These are phyloP conservation scores for Myiozetetes cayanensis DNA, from an alignment of 2,113 vertebrate species.

Conservation along the genomic window DNA sequence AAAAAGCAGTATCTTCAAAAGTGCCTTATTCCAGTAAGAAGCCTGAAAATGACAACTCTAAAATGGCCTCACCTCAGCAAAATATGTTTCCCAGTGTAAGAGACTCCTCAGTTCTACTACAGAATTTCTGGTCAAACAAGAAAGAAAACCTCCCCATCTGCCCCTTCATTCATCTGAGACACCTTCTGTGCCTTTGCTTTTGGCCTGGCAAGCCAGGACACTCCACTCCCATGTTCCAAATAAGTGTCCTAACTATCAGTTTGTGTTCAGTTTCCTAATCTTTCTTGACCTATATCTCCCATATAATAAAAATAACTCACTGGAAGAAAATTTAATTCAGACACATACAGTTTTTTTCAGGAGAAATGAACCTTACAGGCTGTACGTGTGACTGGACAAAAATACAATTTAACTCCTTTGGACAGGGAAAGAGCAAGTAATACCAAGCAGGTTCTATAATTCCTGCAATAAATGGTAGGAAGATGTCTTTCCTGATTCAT, in stretches of 20 bases:
- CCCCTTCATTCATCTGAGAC: background rate
- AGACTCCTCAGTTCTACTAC: background rate
- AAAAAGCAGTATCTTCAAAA: background rate
- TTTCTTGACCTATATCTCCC: background rate
- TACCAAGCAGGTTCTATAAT: background rate
- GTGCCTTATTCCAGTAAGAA: background rate
- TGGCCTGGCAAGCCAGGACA: background rate
- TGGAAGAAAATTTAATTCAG: background rate
- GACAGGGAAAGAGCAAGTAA: background rate
- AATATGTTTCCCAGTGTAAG: background rate
- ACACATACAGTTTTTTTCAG: background rate
- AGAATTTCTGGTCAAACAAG: background rate
- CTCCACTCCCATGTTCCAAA: background rate
- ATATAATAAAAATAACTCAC: background rate
- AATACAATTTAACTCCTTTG: background rate
- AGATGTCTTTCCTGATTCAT: background rate
- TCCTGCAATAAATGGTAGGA: background rate
- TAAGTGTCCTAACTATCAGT: fast-evolving
- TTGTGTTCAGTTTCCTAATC: background rate
- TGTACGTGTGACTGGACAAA: background rate
- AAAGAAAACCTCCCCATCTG: background rate
- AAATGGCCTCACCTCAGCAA: background rate
- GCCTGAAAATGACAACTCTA: background rate
- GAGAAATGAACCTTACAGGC: background rate
- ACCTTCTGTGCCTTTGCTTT: background rate